Percentiles rank a stretch among this genome's conserved stretches.
Conservation (phyloP, 2,888 invertebrate genomes). For the Meta bourneti region DNA sequence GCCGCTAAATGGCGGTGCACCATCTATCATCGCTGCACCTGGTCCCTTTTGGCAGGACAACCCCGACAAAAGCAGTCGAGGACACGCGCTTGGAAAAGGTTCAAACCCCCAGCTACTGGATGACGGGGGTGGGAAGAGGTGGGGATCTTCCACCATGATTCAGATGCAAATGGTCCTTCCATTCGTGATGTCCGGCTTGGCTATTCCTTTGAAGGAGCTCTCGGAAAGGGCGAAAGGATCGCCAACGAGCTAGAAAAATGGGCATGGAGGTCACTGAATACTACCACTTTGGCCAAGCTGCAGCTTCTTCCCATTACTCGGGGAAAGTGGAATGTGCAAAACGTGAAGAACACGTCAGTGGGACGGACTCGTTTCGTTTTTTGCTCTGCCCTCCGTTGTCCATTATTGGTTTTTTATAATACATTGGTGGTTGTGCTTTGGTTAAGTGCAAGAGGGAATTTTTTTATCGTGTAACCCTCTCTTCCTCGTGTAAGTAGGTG, state of each 20-base stretch:
- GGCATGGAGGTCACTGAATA: background rate
- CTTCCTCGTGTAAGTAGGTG: background rate
- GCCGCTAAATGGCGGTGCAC: slow-evolving; percentile 49
- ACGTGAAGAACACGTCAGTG: background rate
- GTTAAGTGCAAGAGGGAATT: too few relatives aligned
- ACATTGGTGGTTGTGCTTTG: background rate
- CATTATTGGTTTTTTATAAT: background rate
- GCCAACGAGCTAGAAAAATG: background rate
- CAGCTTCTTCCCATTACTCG: background rate
- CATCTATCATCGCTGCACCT: slow-evolving; percentile 54
- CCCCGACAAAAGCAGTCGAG: slow-evolving; percentile 9
- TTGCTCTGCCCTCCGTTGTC: background rate
- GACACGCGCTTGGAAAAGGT: too few relatives aligned
- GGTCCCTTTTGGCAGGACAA: slow-evolving; percentile 19
- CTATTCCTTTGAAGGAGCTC: background rate
- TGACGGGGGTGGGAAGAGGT: background rate
- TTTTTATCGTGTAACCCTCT: background rate
- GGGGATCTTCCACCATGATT: slow-evolving; percentile 3
- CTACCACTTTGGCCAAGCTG: background rate
- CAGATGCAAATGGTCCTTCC: slow-evolving; percentile 43
- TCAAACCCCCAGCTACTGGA: too few relatives aligned
- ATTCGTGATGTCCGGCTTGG: slow-evolving; percentile 30
- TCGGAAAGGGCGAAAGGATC: too few relatives aligned
- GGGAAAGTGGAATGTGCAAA: background rate
- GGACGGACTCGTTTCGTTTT: too few relatives aligned